phyloP scores from a whole-genome alignment of 2,113 vertebrate species.

The Rhea pennata region DNA sequence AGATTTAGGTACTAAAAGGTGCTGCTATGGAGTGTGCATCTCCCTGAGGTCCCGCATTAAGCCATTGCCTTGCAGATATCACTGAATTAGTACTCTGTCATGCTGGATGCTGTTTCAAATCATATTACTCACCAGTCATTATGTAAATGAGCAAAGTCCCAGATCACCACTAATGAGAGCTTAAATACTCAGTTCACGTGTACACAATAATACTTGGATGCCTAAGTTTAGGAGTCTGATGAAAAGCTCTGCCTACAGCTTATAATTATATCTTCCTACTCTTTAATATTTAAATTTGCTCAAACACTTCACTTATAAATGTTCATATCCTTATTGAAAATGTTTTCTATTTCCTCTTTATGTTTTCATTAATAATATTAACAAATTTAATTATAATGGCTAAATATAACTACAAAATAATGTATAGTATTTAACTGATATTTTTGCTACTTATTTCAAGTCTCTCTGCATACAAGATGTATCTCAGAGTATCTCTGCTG shows the following conservation, averaged over 20 bases:
- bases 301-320: neutral
- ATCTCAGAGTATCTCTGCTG: neutral
- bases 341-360: neutral
- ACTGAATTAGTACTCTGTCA: neutral
- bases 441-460: neutral
- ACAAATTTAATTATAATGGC: neutral
- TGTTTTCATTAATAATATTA: neutral
- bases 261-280: neutral
- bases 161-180: neutral
- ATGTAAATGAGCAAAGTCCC: neutral
- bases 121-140: neutral
- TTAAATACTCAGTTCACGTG: neutral
- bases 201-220: neutral
- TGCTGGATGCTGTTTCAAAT: neutral
- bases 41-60: neutral
- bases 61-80: neutral
- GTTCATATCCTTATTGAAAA: neutral
- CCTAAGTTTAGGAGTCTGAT: neutral
- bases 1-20: neutral
- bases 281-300: neutral
- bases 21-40: neutral
- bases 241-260: neutral
- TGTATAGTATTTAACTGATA: neutral
- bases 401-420: neutral
- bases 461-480: neutral